These are phyloP conservation scores for Astur gentilis DNA, from an alignment of 2,113 vertebrate species.

Conservation along the genomic window DNA sequence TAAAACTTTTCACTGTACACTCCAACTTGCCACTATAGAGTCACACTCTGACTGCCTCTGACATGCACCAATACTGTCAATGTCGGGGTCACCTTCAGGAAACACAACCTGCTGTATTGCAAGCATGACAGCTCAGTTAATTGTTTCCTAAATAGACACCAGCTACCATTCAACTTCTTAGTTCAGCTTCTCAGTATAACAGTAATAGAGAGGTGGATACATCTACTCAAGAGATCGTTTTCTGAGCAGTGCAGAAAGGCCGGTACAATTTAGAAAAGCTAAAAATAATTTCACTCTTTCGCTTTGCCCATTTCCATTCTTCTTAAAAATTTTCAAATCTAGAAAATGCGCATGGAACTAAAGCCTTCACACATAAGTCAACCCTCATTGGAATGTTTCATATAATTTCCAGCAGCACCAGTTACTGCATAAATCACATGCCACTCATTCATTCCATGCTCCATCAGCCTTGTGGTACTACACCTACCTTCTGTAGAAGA, in stretches of 20 bases:
- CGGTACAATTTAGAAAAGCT: neutral
- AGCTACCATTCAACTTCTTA: neutral
- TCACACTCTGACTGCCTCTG: neutral
- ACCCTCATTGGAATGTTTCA: rapidly evolving
- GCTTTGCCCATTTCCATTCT: neutral
- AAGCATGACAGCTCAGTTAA: neutral
- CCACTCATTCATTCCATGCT: rapidly evolving
- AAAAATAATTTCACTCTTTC: neutral
- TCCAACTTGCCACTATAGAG: neutral
- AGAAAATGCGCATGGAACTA: neutral
- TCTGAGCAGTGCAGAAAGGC: neutral
- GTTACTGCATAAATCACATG: neutral
- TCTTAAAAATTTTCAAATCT: neutral
- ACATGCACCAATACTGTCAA: neutral
- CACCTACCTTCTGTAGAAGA: conserved; percentile 80
- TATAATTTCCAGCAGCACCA: neutral
- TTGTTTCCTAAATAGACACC: neutral
- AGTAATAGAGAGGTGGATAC: neutral
- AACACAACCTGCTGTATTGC: neutral
- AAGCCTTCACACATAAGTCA: neutral
- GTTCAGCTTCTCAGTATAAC: neutral
- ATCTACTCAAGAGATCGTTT: neutral
- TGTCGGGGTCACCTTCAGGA: neutral
- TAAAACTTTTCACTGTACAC: neutral
- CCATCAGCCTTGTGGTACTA: neutral